These are phyloP conservation scores for Bergia sp. DNA, from an alignment of 92 coral and sea anemone genomes.

Conservation along the genomic window DNA sequence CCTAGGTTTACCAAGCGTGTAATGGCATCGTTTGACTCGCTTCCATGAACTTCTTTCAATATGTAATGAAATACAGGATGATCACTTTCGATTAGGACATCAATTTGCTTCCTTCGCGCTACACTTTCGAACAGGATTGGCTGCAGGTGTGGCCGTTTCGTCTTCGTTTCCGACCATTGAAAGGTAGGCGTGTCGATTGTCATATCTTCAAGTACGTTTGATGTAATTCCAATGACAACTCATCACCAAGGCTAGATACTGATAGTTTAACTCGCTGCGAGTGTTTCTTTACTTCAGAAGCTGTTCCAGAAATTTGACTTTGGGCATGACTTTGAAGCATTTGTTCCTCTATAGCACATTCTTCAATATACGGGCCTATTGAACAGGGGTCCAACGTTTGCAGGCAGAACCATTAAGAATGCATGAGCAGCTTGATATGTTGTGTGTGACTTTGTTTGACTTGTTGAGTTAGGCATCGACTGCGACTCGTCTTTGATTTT, in stretches of 20 bases:
- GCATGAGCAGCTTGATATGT: not conserved
- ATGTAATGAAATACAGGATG: constrained; percentile 63
- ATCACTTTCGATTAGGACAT: constrained; percentile 66
- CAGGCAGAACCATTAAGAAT: constrained; percentile 57
- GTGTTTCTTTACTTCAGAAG: constrained; percentile 37
- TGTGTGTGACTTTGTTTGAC: constrained; percentile 13
- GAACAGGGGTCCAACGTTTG: not conserved
- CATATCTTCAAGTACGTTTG: constrained; percentile 62
- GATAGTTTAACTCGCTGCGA: not conserved
- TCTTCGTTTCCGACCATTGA: constrained; percentile 25
- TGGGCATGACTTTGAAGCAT: constrained; percentile 46
- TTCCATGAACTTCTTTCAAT: constrained; percentile 53
- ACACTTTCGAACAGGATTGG: constrained; percentile 53
- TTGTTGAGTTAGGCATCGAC: not conserved
- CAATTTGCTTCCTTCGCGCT: constrained; percentile 57
- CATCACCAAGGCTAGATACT: constrained; percentile 28
- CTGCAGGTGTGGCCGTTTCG: constrained; percentile 63
- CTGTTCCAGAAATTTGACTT: constrained; percentile 58
- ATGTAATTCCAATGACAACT: constrained; percentile 33
- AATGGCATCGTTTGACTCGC: not conserved
- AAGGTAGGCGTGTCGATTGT: constrained; percentile 46
- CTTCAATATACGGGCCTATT: constrained; percentile 34
- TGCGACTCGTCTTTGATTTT: too few species aligned
- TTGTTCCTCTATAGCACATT: constrained; percentile 49
- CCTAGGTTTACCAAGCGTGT: not conserved